Evolutionary conservation across 2,113 vertebrate species (phyloP), one percentile per base, ranked within the genome.

Genomic region (Macquaria ambigua): DNA sequence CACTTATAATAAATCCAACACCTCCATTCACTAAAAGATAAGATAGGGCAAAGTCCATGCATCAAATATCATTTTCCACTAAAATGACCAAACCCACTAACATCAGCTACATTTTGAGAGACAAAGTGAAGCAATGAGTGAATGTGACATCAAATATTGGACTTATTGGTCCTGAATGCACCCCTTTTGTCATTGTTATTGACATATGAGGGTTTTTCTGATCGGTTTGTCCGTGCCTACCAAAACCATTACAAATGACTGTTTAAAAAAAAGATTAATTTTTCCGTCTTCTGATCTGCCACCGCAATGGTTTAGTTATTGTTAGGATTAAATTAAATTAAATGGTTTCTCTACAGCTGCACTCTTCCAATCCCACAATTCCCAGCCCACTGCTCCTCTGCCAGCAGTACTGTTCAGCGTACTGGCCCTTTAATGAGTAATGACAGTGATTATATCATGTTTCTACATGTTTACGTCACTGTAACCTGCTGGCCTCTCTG

Each of bases 401-500:
- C n/a, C n/a, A n/a, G n/a, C n/a, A n/a, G n/a, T n/a, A n/a, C n/a
- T n/a, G n/a, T n/a, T n/a, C 10, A 68, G 16, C 2, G 23, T 14
- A 46, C 25, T 15, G 56, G 56, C 10, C 56, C 52, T 75, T 80
- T 81, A 52, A 71, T 46, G 71, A 66, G 63, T 10, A 14, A 50
- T 2, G 6, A 2, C 76, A 39, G 50, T 23, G 70, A 46, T 72
- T 71, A 67, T 62, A 9, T 46, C 25, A 23, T 34, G 77, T 23
- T 41, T 0, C 0, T 18, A 28, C 28, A 18, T 14, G 52, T 83
- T 87, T 64, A 43, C 43, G n/a, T 62, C 69, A 73, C 31, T n/a
- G 14, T 63, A 52, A 83, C 63, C 56, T 67, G 28, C 61, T 73
- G 64, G n/a, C 18, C 48, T 82, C 23, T 59, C 56, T 59, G 63